phyloP scores from a whole-genome alignment of 2,113 vertebrate species.

The Aegypius monachus region DNA sequence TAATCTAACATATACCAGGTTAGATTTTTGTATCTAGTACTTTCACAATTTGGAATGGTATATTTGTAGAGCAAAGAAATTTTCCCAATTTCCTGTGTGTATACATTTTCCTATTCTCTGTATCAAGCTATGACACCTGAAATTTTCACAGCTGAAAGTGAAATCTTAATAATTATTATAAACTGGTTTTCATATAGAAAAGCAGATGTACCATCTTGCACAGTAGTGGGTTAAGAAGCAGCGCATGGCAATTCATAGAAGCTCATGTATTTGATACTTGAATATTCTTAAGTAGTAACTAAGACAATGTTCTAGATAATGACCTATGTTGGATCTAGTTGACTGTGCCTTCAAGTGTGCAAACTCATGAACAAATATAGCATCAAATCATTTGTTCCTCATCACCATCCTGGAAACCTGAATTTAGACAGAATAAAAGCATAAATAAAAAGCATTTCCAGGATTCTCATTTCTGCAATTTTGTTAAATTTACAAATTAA shows the following conservation, averaged over 20 bases:
- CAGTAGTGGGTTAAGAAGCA: neutral
- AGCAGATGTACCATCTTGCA: neutral
- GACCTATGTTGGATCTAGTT: neutral
- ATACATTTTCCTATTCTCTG: neutral
- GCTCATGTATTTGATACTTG: neutral
- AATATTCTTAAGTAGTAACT: neutral
- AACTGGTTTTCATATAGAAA: neutral
- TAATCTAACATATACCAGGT: neutral
- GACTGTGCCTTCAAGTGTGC: neutral
- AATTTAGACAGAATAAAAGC: neutral
- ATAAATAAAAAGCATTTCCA: neutral
- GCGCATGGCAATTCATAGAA: neutral
- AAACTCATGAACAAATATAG: neutral
- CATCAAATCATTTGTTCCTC: neutral
- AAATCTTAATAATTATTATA: neutral
- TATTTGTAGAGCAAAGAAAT: neutral
- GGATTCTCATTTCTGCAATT: neutral
- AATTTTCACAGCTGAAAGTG: neutral
- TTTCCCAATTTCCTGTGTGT: neutral
- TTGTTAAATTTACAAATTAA: neutral
- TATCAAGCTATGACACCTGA: neutral
- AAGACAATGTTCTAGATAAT: neutral
- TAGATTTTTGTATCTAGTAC: neutral
- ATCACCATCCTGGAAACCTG: accelerated
- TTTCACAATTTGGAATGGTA: neutral